These are phyloP conservation scores for Cacoxenus indagator DNA, from an alignment of 2,888 invertebrate genomes.

Conservation along the genomic window DNA sequence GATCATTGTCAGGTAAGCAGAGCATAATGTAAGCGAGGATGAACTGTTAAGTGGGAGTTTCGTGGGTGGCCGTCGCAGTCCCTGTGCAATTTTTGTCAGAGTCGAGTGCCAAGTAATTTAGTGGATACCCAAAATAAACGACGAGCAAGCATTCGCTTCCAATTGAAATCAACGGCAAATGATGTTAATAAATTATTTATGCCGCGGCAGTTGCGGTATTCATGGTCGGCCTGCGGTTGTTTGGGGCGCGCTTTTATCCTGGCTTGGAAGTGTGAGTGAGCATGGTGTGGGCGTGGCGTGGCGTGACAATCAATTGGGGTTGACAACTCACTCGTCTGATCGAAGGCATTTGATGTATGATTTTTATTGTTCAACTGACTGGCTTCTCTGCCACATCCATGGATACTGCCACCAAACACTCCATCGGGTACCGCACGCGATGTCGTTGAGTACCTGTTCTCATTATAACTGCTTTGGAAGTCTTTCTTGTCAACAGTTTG, in stretches of 20 bases:
- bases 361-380: slow-evolving; percentile 3
- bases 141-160: slow-evolving; percentile 43
- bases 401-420: slow-evolving; percentile 1
- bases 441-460: slow-evolving; percentile 40
- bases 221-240: background rate
- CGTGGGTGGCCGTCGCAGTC: slow-evolving; percentile 34
- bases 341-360: slow-evolving; percentile 19
- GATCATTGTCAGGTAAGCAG: slow-evolving; percentile 41
- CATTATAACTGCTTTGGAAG: slow-evolving; percentile 25
- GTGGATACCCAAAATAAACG: slow-evolving; percentile 43
- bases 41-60: slow-evolving; percentile 54
- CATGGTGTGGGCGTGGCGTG: background rate
- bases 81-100: slow-evolving; percentile 46
- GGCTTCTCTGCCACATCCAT: background rate
- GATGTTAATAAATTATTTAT: slow-evolving; percentile 56
- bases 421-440: slow-evolving; percentile 37
- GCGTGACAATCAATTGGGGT: slow-evolving; percentile 54
- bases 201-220: slow-evolving; percentile 9
- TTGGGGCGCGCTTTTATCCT: background rate
- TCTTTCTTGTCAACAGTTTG: slow-evolving; percentile 35
- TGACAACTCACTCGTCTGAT: slow-evolving; percentile 40
- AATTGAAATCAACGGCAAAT: slow-evolving; percentile 53
- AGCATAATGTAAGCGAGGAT: slow-evolving; percentile 53
- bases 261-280: background rate
- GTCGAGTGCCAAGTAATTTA: slow-evolving; percentile 55